phyloP scores from a whole-genome alignment of 2,888 invertebrate species.

The Brachypterus glaber region DNA sequence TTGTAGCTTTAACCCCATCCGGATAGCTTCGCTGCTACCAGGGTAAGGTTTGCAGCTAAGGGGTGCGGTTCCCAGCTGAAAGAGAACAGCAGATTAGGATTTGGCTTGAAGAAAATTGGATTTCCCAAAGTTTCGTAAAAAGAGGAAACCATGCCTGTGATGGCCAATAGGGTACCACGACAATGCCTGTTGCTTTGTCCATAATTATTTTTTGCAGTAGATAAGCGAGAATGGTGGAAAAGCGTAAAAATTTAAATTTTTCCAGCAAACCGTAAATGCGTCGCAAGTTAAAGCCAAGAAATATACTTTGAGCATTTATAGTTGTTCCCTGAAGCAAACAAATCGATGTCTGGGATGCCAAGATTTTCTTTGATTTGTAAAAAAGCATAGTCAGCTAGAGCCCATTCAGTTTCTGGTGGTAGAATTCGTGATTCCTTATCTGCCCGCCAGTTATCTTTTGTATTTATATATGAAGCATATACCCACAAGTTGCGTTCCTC shows the following conservation, averaged over 20 bases:
- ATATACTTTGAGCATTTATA: conserved; percentile 8
- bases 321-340: conserved; percentile 10
- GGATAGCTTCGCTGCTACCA: conserved; percentile 4
- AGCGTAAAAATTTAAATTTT: conserved; percentile 11
- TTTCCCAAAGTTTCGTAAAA: conserved; percentile 3
- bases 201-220: conserved; percentile 6
- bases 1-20: neutral
- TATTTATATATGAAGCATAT: too few relatives aligned
- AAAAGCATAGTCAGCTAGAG: too few relatives aligned
- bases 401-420: too few relatives aligned
- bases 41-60: neutral
- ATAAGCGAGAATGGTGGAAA: conserved; percentile 13
- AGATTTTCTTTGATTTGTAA: too few relatives aligned
- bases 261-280: too few relatives aligned
- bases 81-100: conserved; percentile 3
- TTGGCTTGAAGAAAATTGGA: too few relatives aligned
- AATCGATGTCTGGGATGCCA: too few relatives aligned
- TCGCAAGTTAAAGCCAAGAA: conserved; percentile 8
- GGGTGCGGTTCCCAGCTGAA: neutral
- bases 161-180: conserved; percentile 1
- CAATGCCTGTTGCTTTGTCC: conserved; percentile 8
- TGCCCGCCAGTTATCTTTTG: too few relatives aligned
- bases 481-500: too few relatives aligned
- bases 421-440: too few relatives aligned
- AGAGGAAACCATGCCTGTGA: too few relatives aligned